Evolutionary conservation across 2,888 invertebrate genomes (phyloP), one percentile per base, ranked within the genome.

Genomic region (Cryptocephalus moraei): DNA sequence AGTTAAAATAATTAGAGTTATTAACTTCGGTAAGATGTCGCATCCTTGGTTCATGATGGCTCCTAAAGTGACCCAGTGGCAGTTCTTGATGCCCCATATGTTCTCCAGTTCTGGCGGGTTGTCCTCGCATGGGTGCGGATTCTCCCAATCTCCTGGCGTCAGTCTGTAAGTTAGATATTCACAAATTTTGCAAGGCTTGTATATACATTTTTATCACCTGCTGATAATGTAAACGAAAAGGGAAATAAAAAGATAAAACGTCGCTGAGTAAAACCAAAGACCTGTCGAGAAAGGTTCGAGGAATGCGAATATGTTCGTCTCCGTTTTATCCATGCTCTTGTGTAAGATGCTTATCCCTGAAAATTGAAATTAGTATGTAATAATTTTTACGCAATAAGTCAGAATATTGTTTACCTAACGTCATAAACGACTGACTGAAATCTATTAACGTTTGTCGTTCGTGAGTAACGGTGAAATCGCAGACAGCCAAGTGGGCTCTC

Each of bases 361-460:
- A 52, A 58, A 48, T 32, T 9, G n/a, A 36, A 22, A 22, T n/a
- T n/a, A 22, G 6, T 4, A 22, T 22, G 22, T 22, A 22, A 22
- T 22, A 22, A 22, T 6, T 22, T 22, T 22, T n/a, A n/a, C n/a
- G n/a, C n/a, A n/a, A 22, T 22, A 22, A 22, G 6, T 22, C 3
- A 22, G 22, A 6, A 22, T 22, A 22, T 6, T 2, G 22, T 22
- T 51, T 52, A 56, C 64, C 91, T 54, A 97, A 73, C 59, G 91
- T 92, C 91, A 99, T 95, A 71, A 96, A 99, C 1, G 97, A 97
- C 72, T 91, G 90, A 4, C 93, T 92, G 67, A 95, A 95, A 69
- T 94, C 93, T n/a, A 92, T 91, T 22, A 80, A 82, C 53, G 84
- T 80, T 57, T 92, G 81, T 46, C 97, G 76, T 46, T 87, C 81